Conservation (phyloP, 2,888 invertebrate genomes). For the Tetrapedia diversipes region DNA sequence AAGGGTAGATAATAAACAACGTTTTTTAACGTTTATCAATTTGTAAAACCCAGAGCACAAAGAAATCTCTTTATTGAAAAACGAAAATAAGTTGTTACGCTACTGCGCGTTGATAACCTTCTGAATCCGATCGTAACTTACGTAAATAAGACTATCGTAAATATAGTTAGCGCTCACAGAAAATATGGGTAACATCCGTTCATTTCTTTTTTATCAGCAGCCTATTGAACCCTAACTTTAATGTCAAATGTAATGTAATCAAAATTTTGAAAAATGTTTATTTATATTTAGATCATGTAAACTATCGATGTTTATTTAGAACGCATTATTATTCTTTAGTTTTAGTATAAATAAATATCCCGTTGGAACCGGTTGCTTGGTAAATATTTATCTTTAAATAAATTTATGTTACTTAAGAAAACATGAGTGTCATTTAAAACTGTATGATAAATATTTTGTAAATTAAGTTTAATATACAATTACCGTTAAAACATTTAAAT, state of each 20-base stretch:
- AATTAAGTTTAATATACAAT: neutral
- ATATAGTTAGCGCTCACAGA: neutral
- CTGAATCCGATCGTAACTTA: neutral
- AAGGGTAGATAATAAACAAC: neutral
- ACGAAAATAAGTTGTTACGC: slow-evolving; percentile 21
- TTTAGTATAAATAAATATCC: too few relatives aligned
- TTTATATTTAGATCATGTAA: too few relatives aligned
- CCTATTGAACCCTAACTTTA: neutral
- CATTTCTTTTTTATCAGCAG: neutral
- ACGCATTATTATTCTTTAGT: too few relatives aligned
- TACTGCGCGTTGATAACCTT: slow-evolving; percentile 40
- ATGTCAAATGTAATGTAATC: neutral
- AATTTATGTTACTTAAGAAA: too few relatives aligned
- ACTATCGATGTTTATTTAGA: too few relatives aligned
- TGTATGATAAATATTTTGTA: neutral
- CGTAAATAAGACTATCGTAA: slow-evolving; percentile 1
- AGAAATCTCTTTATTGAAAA: slow-evolving; percentile 23
- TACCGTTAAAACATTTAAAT: neutral
- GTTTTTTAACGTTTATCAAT: neutral
- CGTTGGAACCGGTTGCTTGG: too few relatives aligned
- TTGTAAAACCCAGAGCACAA: neutral
- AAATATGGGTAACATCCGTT: neutral
- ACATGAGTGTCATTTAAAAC: too few relatives aligned
- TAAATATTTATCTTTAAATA: too few relatives aligned
- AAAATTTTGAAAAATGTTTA: neutral